A percentile compares a stretch with the other conserved stretches of the same genome.
phyloP scores from a whole-genome alignment of 53 echinoderm and acorn worm species.

The Crossaster papposus region DNA sequence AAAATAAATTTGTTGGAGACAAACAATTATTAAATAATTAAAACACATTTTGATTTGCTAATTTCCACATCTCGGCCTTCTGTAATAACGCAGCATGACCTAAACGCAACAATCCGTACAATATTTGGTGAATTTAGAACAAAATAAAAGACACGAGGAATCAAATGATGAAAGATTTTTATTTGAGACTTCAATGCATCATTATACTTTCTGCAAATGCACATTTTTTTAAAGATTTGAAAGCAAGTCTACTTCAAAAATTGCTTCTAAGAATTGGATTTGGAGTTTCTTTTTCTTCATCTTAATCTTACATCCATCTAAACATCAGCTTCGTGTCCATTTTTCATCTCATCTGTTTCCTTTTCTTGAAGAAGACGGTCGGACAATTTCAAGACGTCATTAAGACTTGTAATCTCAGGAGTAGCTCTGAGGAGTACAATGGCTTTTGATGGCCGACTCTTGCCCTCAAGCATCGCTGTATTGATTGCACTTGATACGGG shows the following conservation, averaged over 20 bases:
- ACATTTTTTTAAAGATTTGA: background rate
- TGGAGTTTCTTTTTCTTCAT: background rate
- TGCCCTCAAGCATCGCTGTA: constrained; percentile 42
- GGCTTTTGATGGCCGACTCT: constrained; percentile 64
- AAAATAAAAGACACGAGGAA: too few species aligned
- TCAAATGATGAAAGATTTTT: too few species aligned
- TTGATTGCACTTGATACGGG: constrained; percentile 65
- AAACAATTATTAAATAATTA: too few species aligned
- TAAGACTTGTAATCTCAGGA: constrained; percentile 54
- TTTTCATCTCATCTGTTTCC: constrained; percentile 31
- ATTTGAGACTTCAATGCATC: background rate
- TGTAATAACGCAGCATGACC: too few species aligned
- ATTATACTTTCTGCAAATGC: background rate
- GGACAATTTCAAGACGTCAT: constrained; percentile 60
- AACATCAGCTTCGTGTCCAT: constrained; percentile 14
- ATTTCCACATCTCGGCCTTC: too few species aligned
- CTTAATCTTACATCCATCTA: background rate
- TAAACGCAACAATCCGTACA: too few species aligned
- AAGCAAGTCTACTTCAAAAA: background rate
- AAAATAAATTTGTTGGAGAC: too few species aligned
- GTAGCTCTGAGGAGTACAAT: constrained; percentile 54
- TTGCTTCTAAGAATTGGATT: background rate
- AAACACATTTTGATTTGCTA: too few species aligned
- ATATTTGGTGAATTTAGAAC: too few species aligned
- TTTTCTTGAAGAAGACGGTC: constrained; percentile 45